Evolutionary conservation across 1,140 invertebrate genomes (phyloP), one percentile per base, ranked within the genome.

Genomic region (Acyrthosiphon pisum): DNA sequence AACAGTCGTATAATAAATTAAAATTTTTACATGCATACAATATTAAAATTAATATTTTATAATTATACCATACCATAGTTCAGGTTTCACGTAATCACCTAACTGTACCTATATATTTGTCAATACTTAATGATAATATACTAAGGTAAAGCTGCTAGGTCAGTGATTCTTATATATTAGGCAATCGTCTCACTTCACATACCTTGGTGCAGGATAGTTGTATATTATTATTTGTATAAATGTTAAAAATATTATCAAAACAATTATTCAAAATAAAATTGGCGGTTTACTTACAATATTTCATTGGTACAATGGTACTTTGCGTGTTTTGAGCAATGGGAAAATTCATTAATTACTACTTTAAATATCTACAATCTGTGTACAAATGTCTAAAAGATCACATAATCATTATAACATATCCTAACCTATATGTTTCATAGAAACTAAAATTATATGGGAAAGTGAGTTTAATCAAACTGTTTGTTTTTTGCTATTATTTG

Each of bases 41-140:
- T 76, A 76, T 76, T 76, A 76, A 76, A 76, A 76, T 76, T n/a
- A n/a, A n/a, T 76, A 76, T 18, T 76, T n/a, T 18, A 76, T 76
- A 76, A n/a, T n/a, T n/a, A 76, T n/a, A 76, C 60, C 14, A 76
- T 35, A 76, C 14, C 60, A n/a, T n/a, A 76, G 14, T 76, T n/a
- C 30, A n/a, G 30, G 14, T 76, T 76, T 76, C 4, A 76, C 23
- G n/a, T n/a, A n/a, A 76, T 76, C 11, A 76, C 30, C 60, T 76
- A 76, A 76, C 60, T 35, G n/a, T 76, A 35, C 18, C 22, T 76
- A n/a, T 68, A 30, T 68, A 76, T 76, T 76, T 76, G 14, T 76
- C n/a, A 76, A n/a, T 76, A 76, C 60, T n/a, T 76, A 76, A 68
- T 68, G 4, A 18, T n/a, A 68, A 68, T n/a, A 3, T 68, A 68